Conservation (phyloP, 1,140 invertebrate species). For the Cryptotermes secundus region DNA sequence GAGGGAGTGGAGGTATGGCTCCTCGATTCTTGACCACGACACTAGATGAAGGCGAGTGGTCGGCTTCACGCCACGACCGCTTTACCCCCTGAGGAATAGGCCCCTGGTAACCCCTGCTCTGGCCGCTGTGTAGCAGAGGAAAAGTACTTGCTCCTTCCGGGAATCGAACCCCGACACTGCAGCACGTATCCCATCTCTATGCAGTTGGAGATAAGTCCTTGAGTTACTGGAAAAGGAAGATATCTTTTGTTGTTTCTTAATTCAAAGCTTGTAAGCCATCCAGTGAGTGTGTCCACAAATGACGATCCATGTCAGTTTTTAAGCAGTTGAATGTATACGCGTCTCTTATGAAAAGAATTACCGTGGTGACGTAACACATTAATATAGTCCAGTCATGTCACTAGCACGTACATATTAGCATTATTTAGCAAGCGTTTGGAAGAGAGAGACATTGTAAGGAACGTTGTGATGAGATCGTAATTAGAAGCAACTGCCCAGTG, state of each 20-base stretch:
- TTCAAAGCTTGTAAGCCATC: neutral
- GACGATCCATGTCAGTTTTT: neutral
- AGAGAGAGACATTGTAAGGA: neutral
- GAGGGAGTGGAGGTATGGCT: no score
- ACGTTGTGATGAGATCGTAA: neutral
- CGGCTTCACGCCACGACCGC: no score
- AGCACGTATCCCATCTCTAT: no score
- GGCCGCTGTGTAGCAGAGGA: no score
- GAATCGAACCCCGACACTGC: no score
- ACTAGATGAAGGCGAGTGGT: no score
- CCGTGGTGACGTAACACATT: neutral
- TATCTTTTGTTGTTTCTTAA: neutral
- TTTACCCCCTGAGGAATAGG: no score
- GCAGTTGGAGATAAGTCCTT: no score
- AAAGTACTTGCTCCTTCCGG: no score
- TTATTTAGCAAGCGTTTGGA: neutral
- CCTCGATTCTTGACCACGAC: no score
- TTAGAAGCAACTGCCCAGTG: neutral
- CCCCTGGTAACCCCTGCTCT: no score
- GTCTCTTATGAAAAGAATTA: neutral
- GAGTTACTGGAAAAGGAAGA: no score
- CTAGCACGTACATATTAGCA: neutral
- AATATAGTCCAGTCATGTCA: neutral
- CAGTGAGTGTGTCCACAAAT: neutral
- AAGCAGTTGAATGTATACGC: neutral